Conservation (phyloP, 2,113 vertebrate genomes). For the Sylvietta virens region DNA sequence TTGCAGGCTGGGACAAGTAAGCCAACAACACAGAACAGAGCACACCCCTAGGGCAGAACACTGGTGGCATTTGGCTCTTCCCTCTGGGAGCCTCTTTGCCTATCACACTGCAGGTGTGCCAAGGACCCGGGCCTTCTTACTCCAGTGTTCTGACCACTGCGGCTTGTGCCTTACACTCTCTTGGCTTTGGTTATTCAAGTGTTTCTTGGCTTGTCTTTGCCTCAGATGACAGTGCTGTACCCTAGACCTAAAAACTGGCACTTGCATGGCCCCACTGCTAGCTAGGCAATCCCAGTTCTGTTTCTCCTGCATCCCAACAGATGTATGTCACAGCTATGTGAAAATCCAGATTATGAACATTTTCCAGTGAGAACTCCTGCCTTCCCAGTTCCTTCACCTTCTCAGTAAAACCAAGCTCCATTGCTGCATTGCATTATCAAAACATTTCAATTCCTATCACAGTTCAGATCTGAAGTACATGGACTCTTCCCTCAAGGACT, state of each 20-base stretch:
- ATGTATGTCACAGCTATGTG: background rate
- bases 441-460: background rate
- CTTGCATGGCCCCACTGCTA: background rate
- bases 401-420: background rate
- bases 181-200: background rate
- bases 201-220: background rate
- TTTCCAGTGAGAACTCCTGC: background rate
- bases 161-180: background rate
- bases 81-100: background rate
- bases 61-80: background rate
- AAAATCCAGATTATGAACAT: background rate
- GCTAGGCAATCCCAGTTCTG: background rate
- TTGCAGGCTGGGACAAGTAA: background rate
- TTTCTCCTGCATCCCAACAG: background rate
- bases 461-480: background rate
- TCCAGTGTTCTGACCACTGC: background rate
- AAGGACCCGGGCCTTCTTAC: accelerated
- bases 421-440: background rate
- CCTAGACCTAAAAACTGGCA: background rate
- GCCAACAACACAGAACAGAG: background rate
- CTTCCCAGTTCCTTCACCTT: background rate
- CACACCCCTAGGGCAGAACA: background rate
- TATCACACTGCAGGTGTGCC: background rate
- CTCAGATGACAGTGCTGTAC: too few species aligned
- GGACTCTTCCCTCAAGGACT: background rate